phyloP scores from a whole-genome alignment of 2,888 invertebrate species.

The Plagodis dolabraria region DNA sequence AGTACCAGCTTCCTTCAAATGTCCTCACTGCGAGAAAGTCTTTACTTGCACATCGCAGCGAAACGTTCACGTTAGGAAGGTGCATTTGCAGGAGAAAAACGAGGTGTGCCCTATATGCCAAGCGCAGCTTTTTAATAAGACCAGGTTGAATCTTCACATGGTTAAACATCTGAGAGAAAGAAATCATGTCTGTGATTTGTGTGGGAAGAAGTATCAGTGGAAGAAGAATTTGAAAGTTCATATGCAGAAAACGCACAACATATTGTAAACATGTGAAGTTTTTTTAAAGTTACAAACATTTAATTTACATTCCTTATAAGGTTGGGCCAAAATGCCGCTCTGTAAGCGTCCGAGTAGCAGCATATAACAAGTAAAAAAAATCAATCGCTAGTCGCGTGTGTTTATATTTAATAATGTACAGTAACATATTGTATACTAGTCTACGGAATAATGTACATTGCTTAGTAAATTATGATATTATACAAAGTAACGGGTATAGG shows the following conservation, averaged over 20 bases:
- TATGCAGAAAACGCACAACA: constrained; percentile 46
- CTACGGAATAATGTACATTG: too few species aligned
- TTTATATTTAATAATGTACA: too few species aligned
- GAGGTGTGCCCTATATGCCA: constrained; percentile 56
- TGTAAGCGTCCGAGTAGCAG: too few species aligned
- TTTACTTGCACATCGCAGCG: constrained; percentile 54
- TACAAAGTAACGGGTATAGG: too few species aligned
- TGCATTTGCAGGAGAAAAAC: constrained; percentile 58
- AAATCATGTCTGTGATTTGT: constrained; percentile 79
- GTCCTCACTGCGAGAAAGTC: constrained; percentile 52
- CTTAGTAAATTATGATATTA: too few species aligned
- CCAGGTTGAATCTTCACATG: constrained; percentile 60
- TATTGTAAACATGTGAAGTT: constrained; percentile 9
- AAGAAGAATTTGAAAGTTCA: constrained; percentile 83
- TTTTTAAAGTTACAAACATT: background rate
- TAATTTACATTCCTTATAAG: too few species aligned
- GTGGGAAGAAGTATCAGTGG: constrained; percentile 72
- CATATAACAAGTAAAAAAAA: too few species aligned
- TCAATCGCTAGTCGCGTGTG: too few species aligned
- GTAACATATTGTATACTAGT: too few species aligned
- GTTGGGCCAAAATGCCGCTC: too few species aligned
- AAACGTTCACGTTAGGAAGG: constrained; percentile 52
- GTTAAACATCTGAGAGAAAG: constrained; percentile 75
- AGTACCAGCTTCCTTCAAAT: constrained; percentile 43
- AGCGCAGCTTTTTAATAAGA: constrained; percentile 55